Evolutionary conservation across 2,888 invertebrate species (phyloP), one percentile per base, ranked within the genome.

Genomic region (Cheilosia variabilis): DNA sequence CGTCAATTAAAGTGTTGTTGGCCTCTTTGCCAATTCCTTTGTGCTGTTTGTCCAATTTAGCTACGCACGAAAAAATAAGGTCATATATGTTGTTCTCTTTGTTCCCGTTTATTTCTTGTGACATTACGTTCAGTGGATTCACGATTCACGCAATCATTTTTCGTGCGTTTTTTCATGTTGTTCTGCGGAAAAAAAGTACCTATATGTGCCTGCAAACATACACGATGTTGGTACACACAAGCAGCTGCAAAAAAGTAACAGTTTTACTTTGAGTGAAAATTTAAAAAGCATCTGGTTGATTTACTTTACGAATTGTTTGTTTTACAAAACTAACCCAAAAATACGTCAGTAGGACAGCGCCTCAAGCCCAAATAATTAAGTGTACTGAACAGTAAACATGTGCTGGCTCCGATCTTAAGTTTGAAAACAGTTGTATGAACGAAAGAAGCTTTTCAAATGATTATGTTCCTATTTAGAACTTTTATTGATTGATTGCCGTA

Each of bases 81-180:
- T 69, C 77, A 69, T 62, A 69, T 62, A 57, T 69, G 68, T 4
- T 69, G 68, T 68, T 65, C 47, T 71, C 66, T 77, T 77, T 72
- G 71, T 66, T 71, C 76, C 52, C 47, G 62, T 66, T 71, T 57
- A 24, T 45, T 60, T 62, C 17, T 72, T 75, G 66, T 53, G 62
- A 72, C 66, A 77, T 72, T 82, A 62, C 77, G 34, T 78, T 83
- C 34, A 77, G 62, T 68, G 63, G 68, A 27, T 83, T 83, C 5
- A 45, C 45, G 68, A 27, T 83, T 83, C 5, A 45, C 45, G 45
- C 66, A 77, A 77, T 65, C 50, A 66, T 66, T 66, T 65, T 50
- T 43, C 19, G 41, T 43, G 22, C 27, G 53, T 47, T n/a, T 63
- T 63, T 57, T 41, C 24, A 37, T 31, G 63, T 45, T 41, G 31